Base-by-base conservation (phyloP, 2,888 invertebrate genomes). In the Oscheius sp. region DNA sequence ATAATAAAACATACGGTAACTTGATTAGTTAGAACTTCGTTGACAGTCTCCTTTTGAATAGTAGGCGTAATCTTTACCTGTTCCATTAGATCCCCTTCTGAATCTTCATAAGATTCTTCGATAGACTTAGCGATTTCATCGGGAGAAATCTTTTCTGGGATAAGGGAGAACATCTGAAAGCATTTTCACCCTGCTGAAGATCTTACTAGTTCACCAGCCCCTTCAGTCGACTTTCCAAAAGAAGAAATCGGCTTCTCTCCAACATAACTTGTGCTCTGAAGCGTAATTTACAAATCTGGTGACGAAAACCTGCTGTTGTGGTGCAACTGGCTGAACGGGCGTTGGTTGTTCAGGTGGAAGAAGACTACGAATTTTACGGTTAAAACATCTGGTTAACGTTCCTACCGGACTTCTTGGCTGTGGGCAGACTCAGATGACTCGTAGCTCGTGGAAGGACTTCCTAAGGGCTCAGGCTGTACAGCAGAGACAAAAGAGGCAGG, bases 101-200 rank as follows among this genome's bases (percentile, higher is more conserved):
- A 41, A 9, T 59, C 59, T n/a, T n/a, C n/a, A 44, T 59, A 59
- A n/a, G 59, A 59, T 14, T 59, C 59, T n/a, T 59, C 59, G 17
- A 59, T 59, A n/a, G 59, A 59, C 41, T 59, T 38, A 14, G 41
- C 59, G 30, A 59, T 59, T 17, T 59, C 59, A 8, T 59, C 59
- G 6, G 59, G 59, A 8, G 26, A 22, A 14, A 33, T 9, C 20
- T 54, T 54, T 9, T 54, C 54, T 12, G 54, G 5, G n/a, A n/a
- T 41, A 17, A 47, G 20, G 2, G 47, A 47, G 22, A 47, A 5
- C 4, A 9, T 22, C 47, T 47, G 20, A 47, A 47, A 22, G 3
- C 2, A 24, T 47, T 24, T 22, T 47, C 12, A 9, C 20, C 12
- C 22, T 54, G 32, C 4, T 1, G 4, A 12, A 32, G 20, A 3